Evolutionary conservation across 2,113 vertebrate species (phyloP).

Genomic region (Gallinago jamesoni): DNA sequence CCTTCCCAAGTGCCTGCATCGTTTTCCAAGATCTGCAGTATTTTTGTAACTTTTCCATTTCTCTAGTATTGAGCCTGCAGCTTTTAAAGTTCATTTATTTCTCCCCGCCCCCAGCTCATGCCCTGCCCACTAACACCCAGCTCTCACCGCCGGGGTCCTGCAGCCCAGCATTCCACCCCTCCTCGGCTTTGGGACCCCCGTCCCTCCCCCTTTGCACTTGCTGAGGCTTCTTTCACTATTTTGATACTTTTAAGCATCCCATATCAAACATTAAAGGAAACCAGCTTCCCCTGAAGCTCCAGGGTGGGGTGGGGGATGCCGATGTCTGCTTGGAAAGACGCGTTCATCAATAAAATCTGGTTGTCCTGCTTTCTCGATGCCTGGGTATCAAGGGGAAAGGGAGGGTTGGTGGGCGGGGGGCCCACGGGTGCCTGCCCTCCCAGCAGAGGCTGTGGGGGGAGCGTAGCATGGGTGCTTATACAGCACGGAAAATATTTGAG

Average conservation of each 20-base stretch:
- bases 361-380: conserved; percentile 20
- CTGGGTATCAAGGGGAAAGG: not conserved
- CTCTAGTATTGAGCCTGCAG: conserved; percentile 24
- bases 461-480: not conserved
- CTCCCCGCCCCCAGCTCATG: not conserved
- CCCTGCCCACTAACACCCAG: not conserved
- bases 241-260: conserved; percentile 64
- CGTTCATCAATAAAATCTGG: conserved; percentile 20
- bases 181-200: not conserved
- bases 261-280: conserved; percentile 19
- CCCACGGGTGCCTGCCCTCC: not conserved
- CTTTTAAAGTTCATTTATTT: conserved; percentile 19
- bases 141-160: not conserved
- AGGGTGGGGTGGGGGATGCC: not conserved
- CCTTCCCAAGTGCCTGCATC: conserved; percentile 57
- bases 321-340: not conserved
- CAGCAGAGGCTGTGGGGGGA: not conserved
- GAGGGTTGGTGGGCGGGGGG: not conserved
- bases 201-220: not conserved
- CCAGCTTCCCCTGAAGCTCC: not conserved
- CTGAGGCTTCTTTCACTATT: conserved; percentile 65
- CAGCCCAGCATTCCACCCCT: not conserved
- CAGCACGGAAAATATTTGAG: conserved; percentile 48
- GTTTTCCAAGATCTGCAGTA: conserved; percentile 29
- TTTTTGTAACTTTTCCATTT: conserved; percentile 57